A percentile compares a stretch with the other conserved stretches of the same genome.
Evolutionary conservation across 2,888 invertebrate species (phyloP).

Genomic region (Platycheirus rosarum): DNA sequence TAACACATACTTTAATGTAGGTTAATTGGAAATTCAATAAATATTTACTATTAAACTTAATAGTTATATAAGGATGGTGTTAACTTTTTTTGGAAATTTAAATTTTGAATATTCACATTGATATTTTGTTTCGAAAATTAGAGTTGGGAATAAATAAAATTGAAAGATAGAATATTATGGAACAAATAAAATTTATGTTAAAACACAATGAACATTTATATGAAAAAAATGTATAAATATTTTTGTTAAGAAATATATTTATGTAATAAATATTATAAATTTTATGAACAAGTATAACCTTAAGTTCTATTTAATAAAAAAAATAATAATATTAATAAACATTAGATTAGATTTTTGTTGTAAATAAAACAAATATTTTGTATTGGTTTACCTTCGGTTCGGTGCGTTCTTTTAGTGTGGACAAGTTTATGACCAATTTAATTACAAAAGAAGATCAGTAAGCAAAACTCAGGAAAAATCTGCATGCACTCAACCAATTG

Average conservation of each 20-base stretch:
- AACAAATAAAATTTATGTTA: constrained; percentile 63
- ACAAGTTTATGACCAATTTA: constrained; percentile 78
- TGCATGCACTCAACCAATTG: constrained; percentile 65
- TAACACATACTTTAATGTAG: constrained; percentile 12
- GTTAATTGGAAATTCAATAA: constrained; percentile 1
- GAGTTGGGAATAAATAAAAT: constrained; percentile 38
- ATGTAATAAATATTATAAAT: constrained; percentile 55
- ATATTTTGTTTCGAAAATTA: not conserved
- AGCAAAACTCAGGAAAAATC: constrained; percentile 65
- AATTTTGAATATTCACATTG: constrained; percentile 64
- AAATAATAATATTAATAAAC: constrained; percentile 62
- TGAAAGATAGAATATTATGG: constrained; percentile 41
- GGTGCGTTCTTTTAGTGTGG: constrained; percentile 81
- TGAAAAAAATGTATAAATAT: constrained; percentile 45
- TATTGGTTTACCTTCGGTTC: constrained; percentile 79
- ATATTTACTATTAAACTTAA: not conserved
- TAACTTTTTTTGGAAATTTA: constrained; percentile 7
- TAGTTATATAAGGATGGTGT: not conserved
- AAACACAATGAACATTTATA: constrained; percentile 69
- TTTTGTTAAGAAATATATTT: constrained; percentile 29
- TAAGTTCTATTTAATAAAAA: constrained; percentile 47
- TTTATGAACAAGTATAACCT: constrained; percentile 61
- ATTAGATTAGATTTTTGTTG: constrained; percentile 69
- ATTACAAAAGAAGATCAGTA: constrained; percentile 74
- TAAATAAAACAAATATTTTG: constrained; percentile 76